Evolutionary conservation across 2,888 invertebrate genomes (phyloP).

Genomic region (Drosophila bunnanda): DNA sequence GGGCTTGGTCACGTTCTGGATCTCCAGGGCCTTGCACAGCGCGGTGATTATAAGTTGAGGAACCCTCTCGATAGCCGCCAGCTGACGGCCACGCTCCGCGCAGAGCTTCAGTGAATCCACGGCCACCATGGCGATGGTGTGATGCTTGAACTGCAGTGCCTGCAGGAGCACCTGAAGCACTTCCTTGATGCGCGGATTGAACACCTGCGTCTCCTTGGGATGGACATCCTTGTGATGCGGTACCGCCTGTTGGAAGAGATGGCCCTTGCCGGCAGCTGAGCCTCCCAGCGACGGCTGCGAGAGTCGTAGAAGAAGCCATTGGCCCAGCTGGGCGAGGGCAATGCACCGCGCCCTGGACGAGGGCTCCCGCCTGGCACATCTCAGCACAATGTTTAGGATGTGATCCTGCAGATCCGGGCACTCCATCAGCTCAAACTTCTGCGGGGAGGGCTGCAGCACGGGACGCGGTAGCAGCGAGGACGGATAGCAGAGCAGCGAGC

Average conservation of each 20-base stretch:
- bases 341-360: conserved; percentile 94
- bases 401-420: conserved; percentile 88
- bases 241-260: conserved; percentile 75
- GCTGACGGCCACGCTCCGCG: conserved; percentile 81
- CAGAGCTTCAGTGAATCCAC: conserved; percentile 84
- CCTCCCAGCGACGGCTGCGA: conserved; percentile 64
- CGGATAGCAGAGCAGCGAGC: conserved; percentile 93
- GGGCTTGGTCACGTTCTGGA: conserved; percentile 83
- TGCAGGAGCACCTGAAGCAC: conserved; percentile 84
- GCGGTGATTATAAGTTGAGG: conserved; percentile 83
- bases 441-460: conserved; percentile 87
- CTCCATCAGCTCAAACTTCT: conserved; percentile 83
- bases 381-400: conserved; percentile 93
- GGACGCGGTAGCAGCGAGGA: conserved; percentile 87
- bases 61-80: conserved; percentile 82
- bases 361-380: conserved; percentile 95
- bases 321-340: conserved; percentile 93
- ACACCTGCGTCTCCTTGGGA: conserved; percentile 45
- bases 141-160: conserved; percentile 84
- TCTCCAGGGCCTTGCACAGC: conserved; percentile 84
- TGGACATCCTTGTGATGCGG: conserved; percentile 71
- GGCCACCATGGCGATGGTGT: conserved; percentile 83
- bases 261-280: conserved; percentile 12
- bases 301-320: conserved; percentile 84
- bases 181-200: conserved; percentile 83